Percentiles rank a stretch among this genome's conserved stretches.
These are phyloP conservation scores for Helleia helle DNA, from an alignment of 2,888 invertebrate species.

Conservation along the genomic window DNA sequence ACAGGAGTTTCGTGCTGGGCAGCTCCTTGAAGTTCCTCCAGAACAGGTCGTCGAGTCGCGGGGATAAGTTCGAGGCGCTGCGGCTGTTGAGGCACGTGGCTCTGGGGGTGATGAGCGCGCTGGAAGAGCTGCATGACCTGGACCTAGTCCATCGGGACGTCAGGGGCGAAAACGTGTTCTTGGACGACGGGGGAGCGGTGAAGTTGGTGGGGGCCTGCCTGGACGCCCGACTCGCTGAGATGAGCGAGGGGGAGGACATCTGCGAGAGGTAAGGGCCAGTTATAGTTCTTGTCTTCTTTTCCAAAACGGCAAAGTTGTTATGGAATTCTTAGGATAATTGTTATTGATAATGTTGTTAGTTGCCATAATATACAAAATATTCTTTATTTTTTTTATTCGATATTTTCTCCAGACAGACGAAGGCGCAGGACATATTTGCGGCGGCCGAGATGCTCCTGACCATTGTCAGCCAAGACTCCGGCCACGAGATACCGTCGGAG, in stretches of 20 bases:
- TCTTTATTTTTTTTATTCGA: no score
- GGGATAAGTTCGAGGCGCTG: slow-evolving; percentile 43
- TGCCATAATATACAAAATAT: no score
- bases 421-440: slow-evolving; percentile 83
- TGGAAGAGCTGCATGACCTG: slow-evolving; percentile 56
- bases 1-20: slow-evolving; percentile 79
- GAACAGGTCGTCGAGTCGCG: slow-evolving; percentile 31
- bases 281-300: no score
- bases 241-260: slow-evolving; percentile 49
- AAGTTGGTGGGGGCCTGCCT: slow-evolving; percentile 81
- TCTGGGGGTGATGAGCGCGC: slow-evolving; percentile 80
- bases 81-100: slow-evolving; percentile 77
- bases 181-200: slow-evolving; percentile 77
- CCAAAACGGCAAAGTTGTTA: no score
- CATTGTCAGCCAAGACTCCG: slow-evolving; percentile 51
- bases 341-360: no score
- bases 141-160: slow-evolving; percentile 84
- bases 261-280: slow-evolving; percentile 61
- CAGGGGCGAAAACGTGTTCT: slow-evolving; percentile 81
- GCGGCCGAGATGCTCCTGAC: slow-evolving; percentile 81
- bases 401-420: slow-evolving; percentile 64
- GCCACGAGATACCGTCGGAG: slow-evolving; percentile 73
- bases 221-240: slow-evolving; percentile 78
- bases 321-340: no score
- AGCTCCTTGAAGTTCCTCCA: slow-evolving; percentile 41